Evolutionary conservation across 92 coral and sea anemone genomes (phyloP).

Genomic region (Phenganax stokvisi): DNA sequence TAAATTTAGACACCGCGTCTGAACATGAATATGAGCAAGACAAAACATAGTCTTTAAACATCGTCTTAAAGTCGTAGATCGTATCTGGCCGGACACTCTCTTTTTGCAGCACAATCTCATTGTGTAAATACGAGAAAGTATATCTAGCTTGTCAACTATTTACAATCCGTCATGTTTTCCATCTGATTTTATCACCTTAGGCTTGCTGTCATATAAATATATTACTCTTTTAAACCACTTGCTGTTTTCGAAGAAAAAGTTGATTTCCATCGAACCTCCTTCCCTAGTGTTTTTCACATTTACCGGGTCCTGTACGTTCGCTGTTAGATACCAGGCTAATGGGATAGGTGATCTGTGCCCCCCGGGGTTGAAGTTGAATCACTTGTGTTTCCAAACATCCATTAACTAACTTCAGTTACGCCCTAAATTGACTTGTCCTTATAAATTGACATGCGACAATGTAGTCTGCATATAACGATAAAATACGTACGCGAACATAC

Average conservation of each 20-base stretch:
- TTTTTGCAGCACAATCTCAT: constrained; percentile 15
- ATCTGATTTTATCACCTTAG: background rate
- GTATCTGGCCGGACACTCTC: constrained; percentile 31
- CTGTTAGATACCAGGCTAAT: constrained; percentile 10
- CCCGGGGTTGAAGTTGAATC: constrained; percentile 27
- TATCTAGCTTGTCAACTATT: background rate
- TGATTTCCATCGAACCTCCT: background rate
- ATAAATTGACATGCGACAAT: constrained; percentile 35
- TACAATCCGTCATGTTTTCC: background rate
- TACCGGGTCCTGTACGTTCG: background rate
- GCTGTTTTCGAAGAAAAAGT: background rate
- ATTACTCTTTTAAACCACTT: background rate
- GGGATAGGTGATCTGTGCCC: constrained; percentile 14
- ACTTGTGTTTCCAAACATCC: constrained; percentile 39
- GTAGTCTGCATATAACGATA: background rate
- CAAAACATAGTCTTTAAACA: constrained; percentile 32
- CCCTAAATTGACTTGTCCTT: constrained; percentile 21
- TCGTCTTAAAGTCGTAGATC: constrained; percentile 12
- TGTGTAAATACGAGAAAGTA: background rate
- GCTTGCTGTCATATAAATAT: background rate
- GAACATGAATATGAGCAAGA: constrained; percentile 17
- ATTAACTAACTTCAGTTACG: constrained; percentile 26
- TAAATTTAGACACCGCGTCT: constrained; percentile 43
- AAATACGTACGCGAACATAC: background rate
- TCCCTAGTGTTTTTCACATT: background rate